phyloP scores from a whole-genome alignment of 2,113 vertebrate genomes.

The Corythoichthys intestinalis region DNA sequence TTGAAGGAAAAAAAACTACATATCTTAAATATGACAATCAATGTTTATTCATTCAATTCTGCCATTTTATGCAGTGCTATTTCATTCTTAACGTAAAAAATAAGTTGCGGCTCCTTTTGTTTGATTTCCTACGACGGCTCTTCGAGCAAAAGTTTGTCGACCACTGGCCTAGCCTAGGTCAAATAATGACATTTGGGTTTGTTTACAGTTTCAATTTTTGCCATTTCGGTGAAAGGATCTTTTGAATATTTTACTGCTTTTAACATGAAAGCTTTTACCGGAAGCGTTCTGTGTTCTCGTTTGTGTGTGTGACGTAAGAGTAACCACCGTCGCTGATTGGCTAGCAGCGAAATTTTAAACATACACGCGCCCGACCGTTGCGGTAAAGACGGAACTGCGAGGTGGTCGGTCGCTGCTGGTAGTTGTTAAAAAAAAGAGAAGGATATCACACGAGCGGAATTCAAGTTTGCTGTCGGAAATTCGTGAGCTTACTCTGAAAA shows the following conservation, averaged over 20 bases:
- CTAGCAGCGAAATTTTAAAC: conserved; percentile 71
- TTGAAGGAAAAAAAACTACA: too few relatives aligned
- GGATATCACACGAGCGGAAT: background rate
- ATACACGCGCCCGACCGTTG: conserved; percentile 41
- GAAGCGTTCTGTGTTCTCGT: background rate
- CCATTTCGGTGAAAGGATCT: too few relatives aligned
- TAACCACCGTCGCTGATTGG: conserved; percentile 56
- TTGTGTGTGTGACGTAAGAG: background rate
- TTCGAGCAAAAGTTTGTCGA: too few relatives aligned
- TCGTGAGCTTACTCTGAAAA: background rate
- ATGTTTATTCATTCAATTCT: too few relatives aligned
- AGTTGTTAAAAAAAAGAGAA: background rate
- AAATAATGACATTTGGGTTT: background rate
- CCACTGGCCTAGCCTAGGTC: background rate
- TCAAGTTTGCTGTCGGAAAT: background rate
- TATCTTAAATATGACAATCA: too few relatives aligned
- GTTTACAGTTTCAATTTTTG: background rate
- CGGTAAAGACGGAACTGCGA: background rate
- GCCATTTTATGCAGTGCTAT: too few relatives aligned
- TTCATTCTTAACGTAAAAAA: too few relatives aligned
- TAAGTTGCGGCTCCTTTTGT: too few relatives aligned
- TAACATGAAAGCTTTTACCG: conserved; percentile 27
- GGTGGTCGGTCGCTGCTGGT: background rate
- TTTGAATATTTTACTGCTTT: background rate
- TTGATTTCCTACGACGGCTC: too few relatives aligned